These are phyloP conservation scores for Zosterops pallidus DNA, from an alignment of 2,113 vertebrate genomes.

Conservation along the genomic window DNA sequence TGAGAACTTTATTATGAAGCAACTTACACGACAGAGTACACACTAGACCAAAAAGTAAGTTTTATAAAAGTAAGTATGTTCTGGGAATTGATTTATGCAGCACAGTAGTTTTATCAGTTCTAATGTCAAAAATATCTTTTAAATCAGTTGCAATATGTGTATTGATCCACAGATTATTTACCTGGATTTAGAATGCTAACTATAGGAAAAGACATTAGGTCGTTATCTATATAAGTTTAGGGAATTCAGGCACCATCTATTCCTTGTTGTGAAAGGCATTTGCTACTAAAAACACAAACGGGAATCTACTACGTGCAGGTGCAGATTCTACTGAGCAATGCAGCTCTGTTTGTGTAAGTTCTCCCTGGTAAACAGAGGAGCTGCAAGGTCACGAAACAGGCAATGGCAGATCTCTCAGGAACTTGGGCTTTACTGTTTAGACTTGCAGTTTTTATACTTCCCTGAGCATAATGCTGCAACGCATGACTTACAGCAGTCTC, in stretches of 20 bases:
- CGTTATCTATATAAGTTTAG: conserved; percentile 26
- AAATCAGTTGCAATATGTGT: conserved; percentile 8
- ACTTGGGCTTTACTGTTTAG: conserved; percentile 28
- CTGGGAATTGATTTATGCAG: neutral
- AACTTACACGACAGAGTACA: neutral
- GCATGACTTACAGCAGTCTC: conserved; percentile 59
- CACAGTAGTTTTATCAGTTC: neutral
- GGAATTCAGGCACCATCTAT: conserved; percentile 40
- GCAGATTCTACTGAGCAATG: conserved; percentile 46
- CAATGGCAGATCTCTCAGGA: conserved; percentile 34
- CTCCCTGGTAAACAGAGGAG: conserved; percentile 34
- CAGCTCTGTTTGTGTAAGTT: conserved; percentile 49
- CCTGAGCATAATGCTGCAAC: conserved; percentile 38
- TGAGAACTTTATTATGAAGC: neutral
- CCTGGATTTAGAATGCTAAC: neutral
- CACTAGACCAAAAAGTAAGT: neutral
- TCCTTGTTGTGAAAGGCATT: conserved; percentile 37
- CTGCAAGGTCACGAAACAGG: conserved; percentile 52
- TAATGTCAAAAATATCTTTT: conserved; percentile 18
- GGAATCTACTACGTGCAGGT: conserved; percentile 61
- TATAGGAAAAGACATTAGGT: conserved; percentile 18
- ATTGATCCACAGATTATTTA: conserved; percentile 1
- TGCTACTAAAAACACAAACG: conserved; percentile 43
- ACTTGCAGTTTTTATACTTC: conserved; percentile 62
- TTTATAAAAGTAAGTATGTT: neutral